A percentile compares a stretch with the other conserved stretches of the same genome.
Conservation (phyloP, 2,113 vertebrate genomes). For the Tichodroma muraria region DNA sequence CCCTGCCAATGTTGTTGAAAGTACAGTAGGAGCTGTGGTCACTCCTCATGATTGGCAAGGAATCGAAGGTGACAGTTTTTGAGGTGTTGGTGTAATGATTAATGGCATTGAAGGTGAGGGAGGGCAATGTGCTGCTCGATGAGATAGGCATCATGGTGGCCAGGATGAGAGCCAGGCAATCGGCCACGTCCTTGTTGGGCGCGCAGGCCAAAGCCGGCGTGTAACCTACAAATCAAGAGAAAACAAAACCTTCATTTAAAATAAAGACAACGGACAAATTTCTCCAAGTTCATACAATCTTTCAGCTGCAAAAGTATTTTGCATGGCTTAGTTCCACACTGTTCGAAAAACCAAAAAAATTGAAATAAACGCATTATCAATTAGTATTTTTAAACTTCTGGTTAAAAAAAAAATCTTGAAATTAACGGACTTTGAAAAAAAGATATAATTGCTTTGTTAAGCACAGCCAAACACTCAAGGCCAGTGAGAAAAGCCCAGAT, state of each 20-base stretch:
- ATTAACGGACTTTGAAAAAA: not conserved
- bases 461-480: not conserved
- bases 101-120: constrained; percentile 89
- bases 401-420: not conserved
- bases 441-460: not conserved
- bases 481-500: not conserved
- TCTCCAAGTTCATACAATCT: not conserved
- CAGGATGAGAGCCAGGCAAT: constrained; percentile 96
- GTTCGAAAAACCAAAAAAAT: not conserved
- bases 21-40: constrained; percentile 92
- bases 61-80: constrained; percentile 92
- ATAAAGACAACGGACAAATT: not conserved
- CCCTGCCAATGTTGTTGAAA: constrained; percentile 92
- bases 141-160: constrained; percentile 99
- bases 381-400: not conserved
- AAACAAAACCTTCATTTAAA: not conserved
- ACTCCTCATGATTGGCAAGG: constrained; percentile 83
- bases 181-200: constrained; percentile 97
- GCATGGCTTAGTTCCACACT: not conserved
- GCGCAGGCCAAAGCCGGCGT: constrained; percentile 97
- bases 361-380: not conserved
- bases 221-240: constrained; percentile 76
- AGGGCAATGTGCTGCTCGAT: constrained; percentile 80
- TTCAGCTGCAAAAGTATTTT: not conserved
- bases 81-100: constrained; percentile 95